Percentiles rank a stretch among this genome's conserved stretches.
These are phyloP conservation scores for Fulica atra DNA, from an alignment of 2,113 vertebrate species.

Conservation along the genomic window DNA sequence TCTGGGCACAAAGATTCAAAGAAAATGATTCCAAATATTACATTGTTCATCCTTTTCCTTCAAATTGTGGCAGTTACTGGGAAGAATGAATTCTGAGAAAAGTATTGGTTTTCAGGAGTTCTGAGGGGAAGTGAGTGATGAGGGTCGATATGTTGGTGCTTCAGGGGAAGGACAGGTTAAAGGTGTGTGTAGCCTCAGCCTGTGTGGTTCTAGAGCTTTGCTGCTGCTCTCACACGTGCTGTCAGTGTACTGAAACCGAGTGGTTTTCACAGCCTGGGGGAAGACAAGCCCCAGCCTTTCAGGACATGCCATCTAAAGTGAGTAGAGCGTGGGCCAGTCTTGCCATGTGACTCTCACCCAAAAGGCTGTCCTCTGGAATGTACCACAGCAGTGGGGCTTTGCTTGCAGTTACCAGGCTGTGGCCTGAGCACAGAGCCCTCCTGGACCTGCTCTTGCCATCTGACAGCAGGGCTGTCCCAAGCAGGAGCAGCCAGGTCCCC, in stretches of 20 bases:
- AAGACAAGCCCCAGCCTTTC: neutral
- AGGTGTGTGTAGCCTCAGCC: neutral
- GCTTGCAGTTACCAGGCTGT: neutral
- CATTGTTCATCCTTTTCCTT: neutral
- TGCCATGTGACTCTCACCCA: neutral
- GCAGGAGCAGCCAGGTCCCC: neutral
- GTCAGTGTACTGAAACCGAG: neutral
- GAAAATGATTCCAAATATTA: neutral
- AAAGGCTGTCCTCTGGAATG: neutral
- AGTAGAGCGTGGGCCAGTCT: neutral
- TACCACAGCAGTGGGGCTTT: neutral
- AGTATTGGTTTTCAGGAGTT: neutral
- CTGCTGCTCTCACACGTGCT: neutral
- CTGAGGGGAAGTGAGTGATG: neutral
- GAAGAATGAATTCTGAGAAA: neutral
- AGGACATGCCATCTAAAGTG: neutral
- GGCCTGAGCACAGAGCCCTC: neutral
- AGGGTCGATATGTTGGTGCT: neutral
- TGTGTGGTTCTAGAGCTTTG: neutral
- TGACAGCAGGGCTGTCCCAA: too few relatives aligned
- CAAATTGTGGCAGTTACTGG: neutral
- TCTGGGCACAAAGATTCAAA: neutral
- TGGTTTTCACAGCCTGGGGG: neutral
- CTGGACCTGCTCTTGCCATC: neutral
- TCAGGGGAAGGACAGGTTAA: neutral